phyloP scores from a whole-genome alignment of 2,113 vertebrate genomes.

The Heteronetta atricapilla region DNA sequence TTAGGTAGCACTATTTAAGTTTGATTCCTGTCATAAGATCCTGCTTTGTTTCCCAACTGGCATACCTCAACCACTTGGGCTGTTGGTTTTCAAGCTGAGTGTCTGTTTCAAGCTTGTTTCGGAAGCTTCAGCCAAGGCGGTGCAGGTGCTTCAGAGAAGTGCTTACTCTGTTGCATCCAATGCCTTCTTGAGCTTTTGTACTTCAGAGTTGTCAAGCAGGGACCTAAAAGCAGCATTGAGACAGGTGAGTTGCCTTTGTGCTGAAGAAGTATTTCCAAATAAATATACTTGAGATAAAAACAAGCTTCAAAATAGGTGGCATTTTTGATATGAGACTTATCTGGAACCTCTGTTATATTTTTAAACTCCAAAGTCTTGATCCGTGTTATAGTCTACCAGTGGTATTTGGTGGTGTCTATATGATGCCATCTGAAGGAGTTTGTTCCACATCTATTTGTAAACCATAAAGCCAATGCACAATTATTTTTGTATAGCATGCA shows the following conservation, averaged over 20 bases:
- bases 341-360: background rate
- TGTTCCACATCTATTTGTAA: no score
- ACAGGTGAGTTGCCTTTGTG: background rate
- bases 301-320: background rate
- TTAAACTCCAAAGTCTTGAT: background rate
- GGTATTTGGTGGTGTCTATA: fast-evolving
- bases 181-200: background rate
- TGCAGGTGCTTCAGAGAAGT: background rate
- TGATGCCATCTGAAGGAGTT: background rate
- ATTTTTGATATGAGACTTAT: background rate
- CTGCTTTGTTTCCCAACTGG: background rate
- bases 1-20: background rate
- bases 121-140: background rate
- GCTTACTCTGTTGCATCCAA: background rate
- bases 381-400: background rate
- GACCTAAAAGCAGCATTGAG: background rate
- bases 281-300: background rate
- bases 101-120: background rate
- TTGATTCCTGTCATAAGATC: background rate
- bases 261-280: background rate
- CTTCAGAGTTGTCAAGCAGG: background rate
- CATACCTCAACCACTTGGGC: background rate
- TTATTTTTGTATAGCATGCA: background rate
- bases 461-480: no score
- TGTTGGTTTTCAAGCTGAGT: background rate